These are phyloP conservation scores for Chironomus striatipennis DNA, from an alignment of 1,140 invertebrate species.

Conservation along the genomic window DNA sequence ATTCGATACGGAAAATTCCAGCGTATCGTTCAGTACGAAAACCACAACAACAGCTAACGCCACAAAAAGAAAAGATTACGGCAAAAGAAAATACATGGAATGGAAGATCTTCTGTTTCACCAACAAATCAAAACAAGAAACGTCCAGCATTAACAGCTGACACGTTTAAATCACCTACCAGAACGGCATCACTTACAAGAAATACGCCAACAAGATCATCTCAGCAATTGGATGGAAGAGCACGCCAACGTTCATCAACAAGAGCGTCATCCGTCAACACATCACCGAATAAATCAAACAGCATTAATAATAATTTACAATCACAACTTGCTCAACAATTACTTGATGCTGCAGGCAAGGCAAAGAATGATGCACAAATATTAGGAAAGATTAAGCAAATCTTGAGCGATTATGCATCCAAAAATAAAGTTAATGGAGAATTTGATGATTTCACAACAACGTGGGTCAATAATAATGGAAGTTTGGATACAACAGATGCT, in stretches of 20 bases:
- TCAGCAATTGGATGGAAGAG: slow-evolving; percentile 49
- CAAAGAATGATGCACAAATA: slow-evolving; percentile 58
- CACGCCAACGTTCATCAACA: slow-evolving; percentile 42
- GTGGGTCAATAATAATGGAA: slow-evolving; percentile 65
- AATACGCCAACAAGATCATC: slow-evolving; percentile 54
- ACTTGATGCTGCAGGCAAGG: slow-evolving; percentile 54
- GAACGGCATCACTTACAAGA: slow-evolving; percentile 49
- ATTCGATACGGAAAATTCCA: slow-evolving; percentile 31
- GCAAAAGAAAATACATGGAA: slow-evolving; percentile 56
- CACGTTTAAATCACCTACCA: slow-evolving; percentile 52
- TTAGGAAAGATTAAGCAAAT: slow-evolving; percentile 62
- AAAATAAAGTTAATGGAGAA: slow-evolving; percentile 41
- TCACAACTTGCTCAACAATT: slow-evolving; percentile 60
- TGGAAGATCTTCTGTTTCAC: slow-evolving; percentile 42
- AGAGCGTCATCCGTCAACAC: slow-evolving; percentile 38
- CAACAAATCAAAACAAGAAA: slow-evolving; percentile 37
- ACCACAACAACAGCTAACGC: slow-evolving; percentile 34
- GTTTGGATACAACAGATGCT: slow-evolving; percentile 43
- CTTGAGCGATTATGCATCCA: slow-evolving; percentile 52
- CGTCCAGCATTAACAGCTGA: slow-evolving; percentile 55
- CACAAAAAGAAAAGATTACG: slow-evolving; percentile 34
- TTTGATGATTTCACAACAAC: slow-evolving; percentile 58
- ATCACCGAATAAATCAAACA: slow-evolving; percentile 47
- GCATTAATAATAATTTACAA: slow-evolving; percentile 44
- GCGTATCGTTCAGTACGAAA: slow-evolving; percentile 38